phyloP scores from a whole-genome alignment of 1,140 invertebrate genomes.

The Maconellicoccus hirsutus region DNA sequence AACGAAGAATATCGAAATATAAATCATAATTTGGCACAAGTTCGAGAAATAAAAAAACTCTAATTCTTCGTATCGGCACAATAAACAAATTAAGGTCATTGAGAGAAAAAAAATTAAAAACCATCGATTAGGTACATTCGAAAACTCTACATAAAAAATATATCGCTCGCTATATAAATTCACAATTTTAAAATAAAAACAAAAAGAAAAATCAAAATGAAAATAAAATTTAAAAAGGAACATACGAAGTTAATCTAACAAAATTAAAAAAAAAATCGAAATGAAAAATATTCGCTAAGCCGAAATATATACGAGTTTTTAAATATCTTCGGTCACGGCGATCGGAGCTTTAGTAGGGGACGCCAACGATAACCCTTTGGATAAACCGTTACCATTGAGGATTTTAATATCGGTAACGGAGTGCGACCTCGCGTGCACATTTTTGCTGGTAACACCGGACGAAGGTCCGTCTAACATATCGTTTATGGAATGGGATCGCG shows the following conservation, averaged over 20 bases:
- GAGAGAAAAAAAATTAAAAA: no score
- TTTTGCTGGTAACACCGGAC: background rate
- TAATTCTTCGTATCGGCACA: no score
- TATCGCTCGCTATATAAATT: no score
- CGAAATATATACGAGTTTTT: background rate
- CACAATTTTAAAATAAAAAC: no score
- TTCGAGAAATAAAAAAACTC: no score
- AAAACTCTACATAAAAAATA: no score
- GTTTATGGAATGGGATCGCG: constrained; percentile 57
- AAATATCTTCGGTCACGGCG: background rate
- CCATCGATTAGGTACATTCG: no score
- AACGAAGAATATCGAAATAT: no score
- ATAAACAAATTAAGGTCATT: no score
- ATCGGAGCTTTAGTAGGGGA: background rate
- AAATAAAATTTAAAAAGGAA: background rate
- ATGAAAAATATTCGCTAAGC: background rate
- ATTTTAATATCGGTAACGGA: background rate
- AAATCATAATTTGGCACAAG: no score
- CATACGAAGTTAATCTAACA: background rate
- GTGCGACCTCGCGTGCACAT: background rate
- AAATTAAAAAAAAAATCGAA: background rate
- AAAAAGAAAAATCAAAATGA: background rate
- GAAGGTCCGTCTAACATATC: constrained; percentile 39
- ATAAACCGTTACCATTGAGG: background rate
- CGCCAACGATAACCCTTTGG: background rate